Base-by-base conservation (phyloP, 2,113 vertebrate species). In the Otis tarda region DNA sequence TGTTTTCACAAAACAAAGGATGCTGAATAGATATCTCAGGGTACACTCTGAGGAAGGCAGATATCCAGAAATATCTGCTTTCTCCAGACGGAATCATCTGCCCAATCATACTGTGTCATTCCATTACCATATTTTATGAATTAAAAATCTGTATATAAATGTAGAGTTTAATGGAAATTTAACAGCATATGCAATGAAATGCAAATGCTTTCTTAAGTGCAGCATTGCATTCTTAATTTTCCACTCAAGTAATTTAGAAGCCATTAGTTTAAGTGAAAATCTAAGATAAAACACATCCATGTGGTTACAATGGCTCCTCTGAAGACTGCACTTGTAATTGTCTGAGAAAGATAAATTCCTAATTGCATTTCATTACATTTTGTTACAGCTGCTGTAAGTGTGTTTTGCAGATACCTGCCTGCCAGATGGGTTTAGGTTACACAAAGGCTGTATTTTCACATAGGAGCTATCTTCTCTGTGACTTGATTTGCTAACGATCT, bases 191-290 rank as follows among this genome's bases (percentile, higher is more conserved):
- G 81, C 83, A 95, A 77, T 85, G 93, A 84, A 93, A 95, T 96
- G 84, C 96, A 97, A 97, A 97, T 94, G 67, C 59, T 88, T 80
- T 87, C 60, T 95, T 82, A 96, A 98, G 89, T 86, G 94, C 95
- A 94, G 85, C 82, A 70, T 55, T 93, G 81, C 92, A 94, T 97
- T 90, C 86, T 94, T 95, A 93, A 96, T 96, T 97, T 90, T 96
- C 93, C 94, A 95, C 96, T 97, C 88, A 94, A 95, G 96, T 96
- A 61, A 97, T 97, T 97, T 93, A 97, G 97, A 93, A 97, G 78
- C 90, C 90, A 92, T 98, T 96, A 96, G 95, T 95, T 95, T 94
- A 97, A 96, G 96, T 97, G 95, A 90, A 89, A 92, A 82, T 94
- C 90, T 76, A 89, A 96, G 95, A 74, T 91, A 89, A 95, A 97